Conservation (phyloP, 2,797 vertebrate species). For the Lepidocolaptes lacrymiger region DNA sequence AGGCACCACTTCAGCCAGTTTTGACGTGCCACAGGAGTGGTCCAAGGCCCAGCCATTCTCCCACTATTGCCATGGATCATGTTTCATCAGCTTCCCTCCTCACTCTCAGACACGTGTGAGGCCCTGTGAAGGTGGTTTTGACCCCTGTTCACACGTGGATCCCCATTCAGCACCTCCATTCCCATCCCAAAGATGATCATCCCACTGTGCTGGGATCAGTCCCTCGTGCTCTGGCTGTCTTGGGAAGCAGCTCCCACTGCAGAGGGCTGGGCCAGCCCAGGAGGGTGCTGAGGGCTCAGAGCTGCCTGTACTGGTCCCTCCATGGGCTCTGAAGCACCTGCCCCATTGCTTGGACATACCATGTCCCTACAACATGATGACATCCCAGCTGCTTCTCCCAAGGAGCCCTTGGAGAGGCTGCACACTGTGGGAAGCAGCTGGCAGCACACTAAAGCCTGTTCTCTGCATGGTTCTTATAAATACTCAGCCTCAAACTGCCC, state of each 20-base stretch:
- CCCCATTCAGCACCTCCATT: neutral
- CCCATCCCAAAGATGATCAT: neutral
- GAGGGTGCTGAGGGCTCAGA: neutral
- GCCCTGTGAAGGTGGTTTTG: neutral
- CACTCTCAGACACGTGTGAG: neutral
- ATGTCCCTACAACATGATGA: neutral
- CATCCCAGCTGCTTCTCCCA: neutral
- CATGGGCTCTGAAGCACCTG: neutral
- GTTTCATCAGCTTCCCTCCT: neutral
- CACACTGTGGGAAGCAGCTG: neutral
- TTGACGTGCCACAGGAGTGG: neutral
- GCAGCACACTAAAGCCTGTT: neutral
- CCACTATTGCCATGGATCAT: neutral
- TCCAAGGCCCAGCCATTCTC: neutral
- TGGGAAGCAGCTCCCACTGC: neutral
- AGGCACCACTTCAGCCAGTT: neutral
- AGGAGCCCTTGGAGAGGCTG: neutral
- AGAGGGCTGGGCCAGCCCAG: neutral
- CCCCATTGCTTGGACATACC: neutral
- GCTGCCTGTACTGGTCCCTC: neutral
- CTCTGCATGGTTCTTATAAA: neutral
- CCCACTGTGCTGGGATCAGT: neutral
- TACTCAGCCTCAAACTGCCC: neutral
- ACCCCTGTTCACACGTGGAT: neutral
- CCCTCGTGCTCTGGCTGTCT: neutral